phyloP scores from a whole-genome alignment of 2,113 vertebrate genomes.

The Dolichallabes microphthalmus region DNA sequence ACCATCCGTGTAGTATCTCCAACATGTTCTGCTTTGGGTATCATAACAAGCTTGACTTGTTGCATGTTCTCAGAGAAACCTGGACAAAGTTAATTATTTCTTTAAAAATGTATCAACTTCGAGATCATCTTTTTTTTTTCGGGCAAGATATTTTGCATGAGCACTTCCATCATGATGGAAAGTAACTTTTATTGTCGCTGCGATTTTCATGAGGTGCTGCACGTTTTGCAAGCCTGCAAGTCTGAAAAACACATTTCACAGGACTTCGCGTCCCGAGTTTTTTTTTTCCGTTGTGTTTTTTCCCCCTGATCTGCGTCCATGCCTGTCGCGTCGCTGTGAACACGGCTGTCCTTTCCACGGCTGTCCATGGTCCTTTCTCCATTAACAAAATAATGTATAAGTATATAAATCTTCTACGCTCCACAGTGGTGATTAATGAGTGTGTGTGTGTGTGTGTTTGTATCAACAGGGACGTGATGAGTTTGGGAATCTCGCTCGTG shows the following conservation, averaged over 20 bases:
- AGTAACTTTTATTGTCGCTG: background rate
- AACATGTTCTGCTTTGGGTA: background rate
- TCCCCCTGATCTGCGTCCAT: background rate
- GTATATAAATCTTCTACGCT: slow-evolving; percentile 43
- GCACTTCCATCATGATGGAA: background rate
- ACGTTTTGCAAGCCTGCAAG: background rate
- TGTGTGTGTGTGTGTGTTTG: slow-evolving; percentile 65
- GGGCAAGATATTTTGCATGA: background rate
- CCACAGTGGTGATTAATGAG: slow-evolving; percentile 55
- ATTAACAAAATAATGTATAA: slow-evolving; percentile 55
- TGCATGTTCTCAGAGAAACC: background rate
- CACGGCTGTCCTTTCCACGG: slow-evolving; percentile 19
- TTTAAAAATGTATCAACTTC: background rate
- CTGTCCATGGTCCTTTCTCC: slow-evolving; percentile 43
- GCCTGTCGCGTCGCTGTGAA: background rate
- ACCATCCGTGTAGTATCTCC: background rate
- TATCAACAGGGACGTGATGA: slow-evolving; percentile 90
- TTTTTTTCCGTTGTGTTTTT: background rate
- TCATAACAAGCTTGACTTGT: background rate
- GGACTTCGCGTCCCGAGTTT: background rate
- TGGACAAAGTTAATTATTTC: background rate
- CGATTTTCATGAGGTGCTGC: background rate
- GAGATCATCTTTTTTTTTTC: too few species aligned
- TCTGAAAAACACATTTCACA: background rate
- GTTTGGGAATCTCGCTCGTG: slow-evolving; percentile 95